Percentiles rank a stretch among this genome's conserved stretches.
phyloP scores from a whole-genome alignment of 1,140 invertebrate genomes.

The Gonioctena quinquepunctata region DNA sequence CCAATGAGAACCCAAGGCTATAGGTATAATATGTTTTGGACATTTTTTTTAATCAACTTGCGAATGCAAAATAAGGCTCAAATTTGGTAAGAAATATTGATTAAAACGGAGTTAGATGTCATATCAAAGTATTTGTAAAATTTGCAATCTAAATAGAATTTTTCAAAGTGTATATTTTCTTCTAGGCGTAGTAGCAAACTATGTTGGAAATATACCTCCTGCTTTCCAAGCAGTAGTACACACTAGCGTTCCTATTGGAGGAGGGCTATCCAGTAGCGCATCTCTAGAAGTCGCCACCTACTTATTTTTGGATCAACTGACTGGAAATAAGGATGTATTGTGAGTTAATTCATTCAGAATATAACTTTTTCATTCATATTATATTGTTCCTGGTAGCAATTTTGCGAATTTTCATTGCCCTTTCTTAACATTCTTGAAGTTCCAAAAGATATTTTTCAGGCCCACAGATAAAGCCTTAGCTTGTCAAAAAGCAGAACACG shows the following conservation, averaged over 20 bases:
- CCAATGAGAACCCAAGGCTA: no score
- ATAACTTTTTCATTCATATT: background rate
- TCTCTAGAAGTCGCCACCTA: slow-evolving; percentile 86
- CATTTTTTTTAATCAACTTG: no score
- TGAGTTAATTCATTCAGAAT: slow-evolving; percentile 46
- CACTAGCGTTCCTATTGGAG: slow-evolving; percentile 83
- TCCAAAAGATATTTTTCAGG: no score
- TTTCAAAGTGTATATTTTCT: background rate
- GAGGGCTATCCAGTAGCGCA: slow-evolving; percentile 90
- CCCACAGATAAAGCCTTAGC: slow-evolving; percentile 73
- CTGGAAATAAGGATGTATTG: slow-evolving; percentile 55
- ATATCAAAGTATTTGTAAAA: no score
- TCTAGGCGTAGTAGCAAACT: slow-evolving; percentile 75
- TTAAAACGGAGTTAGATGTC: no score
- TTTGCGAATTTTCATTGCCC: no score
- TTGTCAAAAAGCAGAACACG: slow-evolving; percentile 90
- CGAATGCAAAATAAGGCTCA: background rate
- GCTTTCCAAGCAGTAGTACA: slow-evolving; percentile 81
- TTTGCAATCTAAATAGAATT: no score
- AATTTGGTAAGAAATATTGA: background rate
- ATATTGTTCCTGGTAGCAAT: background rate
- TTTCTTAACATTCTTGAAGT: no score
- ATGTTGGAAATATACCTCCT: slow-evolving; percentile 66
- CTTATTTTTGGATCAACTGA: slow-evolving; percentile 80
- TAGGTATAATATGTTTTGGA: no score